A percentile compares a stretch with the other conserved stretches of the same genome.
Conservation (phyloP, 2,888 invertebrate genomes). For the Lasiommata megera region DNA sequence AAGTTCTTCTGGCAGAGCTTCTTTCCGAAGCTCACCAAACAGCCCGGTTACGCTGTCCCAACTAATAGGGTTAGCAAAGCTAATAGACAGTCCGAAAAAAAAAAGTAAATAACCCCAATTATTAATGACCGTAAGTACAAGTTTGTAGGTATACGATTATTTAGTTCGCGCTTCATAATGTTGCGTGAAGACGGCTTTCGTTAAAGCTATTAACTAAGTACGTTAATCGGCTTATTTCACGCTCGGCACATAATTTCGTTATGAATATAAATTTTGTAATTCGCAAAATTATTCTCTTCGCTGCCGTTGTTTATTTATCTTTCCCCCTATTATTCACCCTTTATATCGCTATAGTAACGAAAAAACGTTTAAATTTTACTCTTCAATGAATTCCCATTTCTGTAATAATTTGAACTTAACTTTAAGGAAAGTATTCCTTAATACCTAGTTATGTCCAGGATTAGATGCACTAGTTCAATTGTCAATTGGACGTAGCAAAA, state of each 20-base stretch:
- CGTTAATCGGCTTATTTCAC: conserved; percentile 37
- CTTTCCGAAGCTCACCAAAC: too few relatives aligned
- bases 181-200: conserved; percentile 33
- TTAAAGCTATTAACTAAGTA: conserved; percentile 34
- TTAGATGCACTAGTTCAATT: too few relatives aligned
- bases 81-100: too few relatives aligned
- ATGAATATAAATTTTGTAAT: conserved; percentile 36
- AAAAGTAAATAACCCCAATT: too few relatives aligned
- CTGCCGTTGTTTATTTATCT: neutral
- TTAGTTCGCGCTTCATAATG: conserved; percentile 32
- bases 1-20: too few relatives aligned
- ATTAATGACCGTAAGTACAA: conserved; percentile 31
- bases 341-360: neutral
- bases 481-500: too few relatives aligned
- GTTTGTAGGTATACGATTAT: conserved; percentile 29
- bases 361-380: neutral
- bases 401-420: too few relatives aligned
- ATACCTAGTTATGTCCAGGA: too few relatives aligned
- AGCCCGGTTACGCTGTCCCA: too few relatives aligned
- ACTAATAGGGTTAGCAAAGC: too few relatives aligned
- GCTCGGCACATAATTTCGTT: conserved; percentile 34
- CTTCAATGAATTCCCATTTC: too few relatives aligned
- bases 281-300: conserved; percentile 16
- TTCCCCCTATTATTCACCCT: neutral
- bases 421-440: too few relatives aligned